A percentile compares a stretch with the other conserved stretches of the same genome.
These are phyloP conservation scores for Ditylenchus dipsaci DNA, from an alignment of 1,140 invertebrate species.

Conservation along the genomic window DNA sequence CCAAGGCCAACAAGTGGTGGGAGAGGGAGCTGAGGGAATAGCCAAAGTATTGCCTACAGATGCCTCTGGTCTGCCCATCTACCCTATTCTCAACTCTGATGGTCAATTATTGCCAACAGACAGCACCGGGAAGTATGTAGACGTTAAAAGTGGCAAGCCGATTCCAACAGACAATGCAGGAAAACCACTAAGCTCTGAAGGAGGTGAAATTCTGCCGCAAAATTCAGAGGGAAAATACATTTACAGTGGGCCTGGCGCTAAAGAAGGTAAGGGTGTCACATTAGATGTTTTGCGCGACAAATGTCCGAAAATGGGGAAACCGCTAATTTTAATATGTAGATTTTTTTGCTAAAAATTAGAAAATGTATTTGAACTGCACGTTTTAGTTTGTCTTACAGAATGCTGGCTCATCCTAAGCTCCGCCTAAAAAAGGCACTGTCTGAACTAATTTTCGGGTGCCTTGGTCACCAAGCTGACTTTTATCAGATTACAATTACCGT, in stretches of 20 bases:
- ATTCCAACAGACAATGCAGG: constrained; percentile 13
- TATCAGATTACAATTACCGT: too few relatives aligned
- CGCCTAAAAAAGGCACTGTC: too few relatives aligned
- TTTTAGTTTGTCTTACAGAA: too few relatives aligned
- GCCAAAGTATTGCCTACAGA: constrained; percentile 39
- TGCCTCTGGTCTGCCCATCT: constrained; percentile 39
- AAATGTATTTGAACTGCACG: too few relatives aligned
- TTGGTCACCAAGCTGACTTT: too few relatives aligned
- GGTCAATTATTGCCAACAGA: constrained; percentile 35
- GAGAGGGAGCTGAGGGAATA: not conserved
- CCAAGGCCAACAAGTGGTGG: constrained; percentile 14
- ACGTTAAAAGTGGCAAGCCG: constrained; percentile 12
- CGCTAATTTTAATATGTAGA: too few relatives aligned
- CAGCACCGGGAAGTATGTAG: constrained; percentile 8
- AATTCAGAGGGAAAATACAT: constrained; percentile 35
- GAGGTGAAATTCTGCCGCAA: constrained; percentile 18
- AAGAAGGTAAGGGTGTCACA: too few relatives aligned
- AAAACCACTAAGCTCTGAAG: not conserved
- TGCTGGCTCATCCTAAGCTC: too few relatives aligned
- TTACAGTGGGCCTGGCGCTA: not conserved
- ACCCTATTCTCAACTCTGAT: constrained; percentile 42
- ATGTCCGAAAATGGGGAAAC: too few relatives aligned
- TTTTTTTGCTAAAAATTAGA: too few relatives aligned
- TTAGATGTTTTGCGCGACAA: too few relatives aligned
- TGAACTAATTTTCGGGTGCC: too few relatives aligned